Conservation (phyloP, 2,888 invertebrate species). For the Phalangium opilio region DNA sequence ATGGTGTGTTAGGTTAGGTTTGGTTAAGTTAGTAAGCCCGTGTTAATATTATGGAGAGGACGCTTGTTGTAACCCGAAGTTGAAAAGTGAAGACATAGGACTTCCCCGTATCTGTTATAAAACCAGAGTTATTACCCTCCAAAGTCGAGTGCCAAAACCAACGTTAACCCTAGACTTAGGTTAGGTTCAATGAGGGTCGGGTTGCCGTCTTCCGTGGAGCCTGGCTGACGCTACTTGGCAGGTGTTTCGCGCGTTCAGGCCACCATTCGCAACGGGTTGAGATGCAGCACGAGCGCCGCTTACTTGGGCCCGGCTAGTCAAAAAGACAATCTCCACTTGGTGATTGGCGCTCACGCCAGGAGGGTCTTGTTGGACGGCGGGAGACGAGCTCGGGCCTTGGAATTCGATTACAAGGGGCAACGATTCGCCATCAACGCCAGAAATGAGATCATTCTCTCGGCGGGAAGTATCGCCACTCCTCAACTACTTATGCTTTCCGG, state of each 20-base stretch:
- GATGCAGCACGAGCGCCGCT: conserved; percentile 76
- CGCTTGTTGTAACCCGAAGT: too few relatives aligned
- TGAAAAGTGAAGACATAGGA: too few relatives aligned
- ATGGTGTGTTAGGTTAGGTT: too few relatives aligned
- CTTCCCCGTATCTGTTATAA: too few relatives aligned
- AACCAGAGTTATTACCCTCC: too few relatives aligned
- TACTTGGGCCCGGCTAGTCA: conserved; percentile 64
- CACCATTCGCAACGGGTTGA: conserved; percentile 64
- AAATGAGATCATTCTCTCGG: conserved; percentile 76
- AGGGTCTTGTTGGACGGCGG: conserved; percentile 39
- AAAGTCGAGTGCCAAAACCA: too few relatives aligned
- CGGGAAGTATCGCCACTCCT: conserved; percentile 80
- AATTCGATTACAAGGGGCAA: conserved; percentile 56
- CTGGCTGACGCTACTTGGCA: conserved; percentile 10
- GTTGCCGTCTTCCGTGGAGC: too few relatives aligned
- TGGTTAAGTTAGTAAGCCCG: too few relatives aligned
- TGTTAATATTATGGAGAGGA: too few relatives aligned
- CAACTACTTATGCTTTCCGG: conserved; percentile 88
- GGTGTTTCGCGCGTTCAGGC: conserved; percentile 79
- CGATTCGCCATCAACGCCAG: conserved; percentile 53
- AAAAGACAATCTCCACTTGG: conserved; percentile 62
- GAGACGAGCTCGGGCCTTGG: conserved; percentile 63
- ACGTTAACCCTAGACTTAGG: too few relatives aligned
- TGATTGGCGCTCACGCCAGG: conserved; percentile 62
- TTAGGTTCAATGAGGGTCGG: too few relatives aligned